Evolutionary conservation across 92 coral and sea anemone species (phyloP).

Genomic region (Umimayanthus chanpuru): DNA sequence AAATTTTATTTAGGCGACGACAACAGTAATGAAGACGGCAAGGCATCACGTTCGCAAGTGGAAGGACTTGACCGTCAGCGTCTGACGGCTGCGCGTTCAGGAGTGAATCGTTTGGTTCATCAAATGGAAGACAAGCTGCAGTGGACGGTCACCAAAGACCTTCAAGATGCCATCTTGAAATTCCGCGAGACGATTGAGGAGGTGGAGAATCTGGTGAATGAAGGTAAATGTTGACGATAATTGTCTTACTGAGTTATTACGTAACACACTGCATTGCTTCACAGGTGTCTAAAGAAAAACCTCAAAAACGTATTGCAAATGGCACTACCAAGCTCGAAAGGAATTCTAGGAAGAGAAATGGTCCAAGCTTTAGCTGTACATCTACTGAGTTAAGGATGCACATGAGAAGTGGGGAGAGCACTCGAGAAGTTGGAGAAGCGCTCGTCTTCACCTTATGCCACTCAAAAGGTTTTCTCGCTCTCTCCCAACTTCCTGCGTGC

Average conservation of each 20-base stretch:
- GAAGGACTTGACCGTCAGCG: slow-evolving; percentile 31
- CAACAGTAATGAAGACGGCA: not conserved
- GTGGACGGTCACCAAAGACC: slow-evolving; percentile 24
- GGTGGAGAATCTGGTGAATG: slow-evolving; percentile 21
- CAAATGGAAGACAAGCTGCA: not conserved
- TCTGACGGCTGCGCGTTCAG: not conserved
- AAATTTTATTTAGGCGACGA: not conserved
- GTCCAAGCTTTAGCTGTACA: too few relatives aligned
- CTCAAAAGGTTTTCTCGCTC: too few relatives aligned
- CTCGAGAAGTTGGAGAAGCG: too few relatives aligned
- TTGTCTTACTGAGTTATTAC: not conserved
- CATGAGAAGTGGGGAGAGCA: too few relatives aligned
- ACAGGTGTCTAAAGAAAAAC: too few relatives aligned
- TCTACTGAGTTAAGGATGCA: too few relatives aligned
- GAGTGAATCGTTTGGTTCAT: not conserved
- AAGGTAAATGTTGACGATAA: slow-evolving; percentile 1
- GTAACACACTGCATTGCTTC: too few relatives aligned
- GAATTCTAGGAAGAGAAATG: too few relatives aligned
- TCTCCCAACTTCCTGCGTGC: too few relatives aligned
- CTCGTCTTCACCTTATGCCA: too few relatives aligned
- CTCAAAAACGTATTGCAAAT: too few relatives aligned
- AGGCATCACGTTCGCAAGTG: not conserved
- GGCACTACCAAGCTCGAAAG: too few relatives aligned
- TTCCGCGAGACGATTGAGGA: slow-evolving; percentile 12
- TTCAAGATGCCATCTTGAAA: not conserved